Base-by-base conservation (phyloP, 2,888 invertebrate genomes). In the Eurois occulta region DNA sequence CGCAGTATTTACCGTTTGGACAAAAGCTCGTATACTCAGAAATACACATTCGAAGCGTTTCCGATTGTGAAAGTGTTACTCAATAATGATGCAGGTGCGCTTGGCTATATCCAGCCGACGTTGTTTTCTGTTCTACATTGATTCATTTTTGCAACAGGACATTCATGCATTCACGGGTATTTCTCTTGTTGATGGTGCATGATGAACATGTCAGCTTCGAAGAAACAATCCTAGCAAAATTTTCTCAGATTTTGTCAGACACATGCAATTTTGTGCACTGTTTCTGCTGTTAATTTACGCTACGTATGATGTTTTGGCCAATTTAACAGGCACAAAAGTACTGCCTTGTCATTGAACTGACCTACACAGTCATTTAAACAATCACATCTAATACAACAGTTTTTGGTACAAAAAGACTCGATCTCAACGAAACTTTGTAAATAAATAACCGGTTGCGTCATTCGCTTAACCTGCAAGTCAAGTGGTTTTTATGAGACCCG, bases 261-360 rank as follows among this genome's bases (percentile, higher is more conserved):
- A 24, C 16, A 60, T 24, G n/a, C 18, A 28, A 28, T 6, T 16
- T 58, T 24, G 52, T 24, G 52, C 41, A 38, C 24, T 66, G 3
- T 24, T 24, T 41, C 32, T 48, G n/a, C 41, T 41, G 16, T 41
- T 65, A 46, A 62, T 55, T 78, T 28, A 71, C 21, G 35, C 41
- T 28, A 18, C 60, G 18, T 24, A 60, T 18, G 35, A 46, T n/a
- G 48, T 62, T 32, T 11, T 48, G 24, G 16, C 32, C 48, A 75
- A 66, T 81, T 72, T 35, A 73, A 48, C 58, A 35, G 21, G 60
- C 58, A 70, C 28, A 38, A 73, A 55, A 71, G 35, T n/a, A 75
- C 38, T 41, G 24, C 32, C 43, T 68, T 66, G 62, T 69, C 86
- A 81, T 88, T 88, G 73, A 52, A 78, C 77, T 87, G 84, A 86